Percentiles rank a stretch among this genome's conserved stretches.
phyloP scores from a whole-genome alignment of 2,888 invertebrate genomes.

The Pelosia muscerda region DNA sequence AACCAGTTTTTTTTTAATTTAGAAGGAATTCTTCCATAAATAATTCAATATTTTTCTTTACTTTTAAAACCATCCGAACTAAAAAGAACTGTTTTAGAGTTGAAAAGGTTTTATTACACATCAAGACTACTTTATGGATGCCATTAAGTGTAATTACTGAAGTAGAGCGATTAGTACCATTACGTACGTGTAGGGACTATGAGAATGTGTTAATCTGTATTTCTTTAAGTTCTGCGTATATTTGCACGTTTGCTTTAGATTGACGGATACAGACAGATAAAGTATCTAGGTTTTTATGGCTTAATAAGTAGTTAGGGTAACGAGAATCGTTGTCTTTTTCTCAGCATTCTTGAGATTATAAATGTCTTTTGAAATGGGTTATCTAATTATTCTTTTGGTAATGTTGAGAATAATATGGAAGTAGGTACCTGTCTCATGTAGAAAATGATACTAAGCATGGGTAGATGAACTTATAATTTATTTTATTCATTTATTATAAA shows the following conservation, averaged over 20 bases:
- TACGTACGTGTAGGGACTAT: not conserved
- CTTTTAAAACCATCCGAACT: not conserved
- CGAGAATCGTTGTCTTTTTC: not conserved
- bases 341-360: not conserved
- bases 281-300: constrained; percentile 31
- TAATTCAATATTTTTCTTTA: not conserved
- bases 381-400: not conserved
- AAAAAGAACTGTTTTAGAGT: constrained; percentile 2
- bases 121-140: constrained; percentile 9
- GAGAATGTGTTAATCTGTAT: constrained; percentile 42
- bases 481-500: too few relatives aligned
- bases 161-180: constrained; percentile 36
- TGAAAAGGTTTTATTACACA: not conserved
- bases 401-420: not conserved
- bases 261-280: constrained; percentile 29
- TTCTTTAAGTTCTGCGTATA: constrained; percentile 39
- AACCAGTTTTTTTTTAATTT: not conserved
- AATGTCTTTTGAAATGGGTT: not conserved
- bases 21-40: not conserved
- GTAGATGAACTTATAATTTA: not conserved
- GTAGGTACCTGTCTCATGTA: too few relatives aligned
- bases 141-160: constrained; percentile 45
- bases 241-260: constrained; percentile 23
- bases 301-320: constrained; percentile 22
- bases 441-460: not conserved